phyloP scores from a whole-genome alignment of 2,113 vertebrate species.

The Uropsilus gracilis region DNA sequence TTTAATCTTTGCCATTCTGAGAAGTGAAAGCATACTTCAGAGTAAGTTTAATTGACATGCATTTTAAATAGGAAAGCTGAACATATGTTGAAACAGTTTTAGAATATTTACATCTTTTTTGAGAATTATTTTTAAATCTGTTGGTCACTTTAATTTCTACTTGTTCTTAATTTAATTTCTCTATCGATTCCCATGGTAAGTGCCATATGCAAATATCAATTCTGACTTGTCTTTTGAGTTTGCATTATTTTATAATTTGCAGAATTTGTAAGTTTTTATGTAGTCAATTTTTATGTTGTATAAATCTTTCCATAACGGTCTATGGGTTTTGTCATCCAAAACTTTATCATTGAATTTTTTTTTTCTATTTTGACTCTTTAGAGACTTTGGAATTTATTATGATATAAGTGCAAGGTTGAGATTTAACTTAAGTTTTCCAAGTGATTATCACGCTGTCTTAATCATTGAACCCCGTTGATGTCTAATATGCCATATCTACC shows the following conservation, averaged over 20 bases:
- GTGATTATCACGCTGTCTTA: neutral
- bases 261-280: neutral
- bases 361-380: neutral
- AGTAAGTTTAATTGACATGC: constrained; percentile 12
- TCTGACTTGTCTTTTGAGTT: constrained; percentile 48
- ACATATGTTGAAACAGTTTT: neutral
- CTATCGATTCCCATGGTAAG: constrained; percentile 35
- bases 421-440: constrained; percentile 17
- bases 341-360: neutral
- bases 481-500: neutral
- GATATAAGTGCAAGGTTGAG: neutral
- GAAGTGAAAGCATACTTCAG: constrained; percentile 1
- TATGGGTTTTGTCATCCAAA: neutral
- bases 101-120: constrained; percentile 2
- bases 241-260: constrained; percentile 1
- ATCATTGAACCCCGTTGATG: neutral
- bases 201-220: constrained; percentile 31
- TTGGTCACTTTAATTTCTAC: constrained; percentile 40
- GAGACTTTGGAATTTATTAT: constrained; percentile 19
- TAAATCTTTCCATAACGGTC: constrained; percentile 7
- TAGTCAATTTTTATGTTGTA: constrained; percentile 44
- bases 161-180: constrained; percentile 43
- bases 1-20: constrained; percentile 43
- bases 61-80: constrained; percentile 39
- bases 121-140: constrained; percentile 1